These are phyloP conservation scores for Hecatera dysodea DNA, from an alignment of 2,888 invertebrate species.

Conservation along the genomic window DNA sequence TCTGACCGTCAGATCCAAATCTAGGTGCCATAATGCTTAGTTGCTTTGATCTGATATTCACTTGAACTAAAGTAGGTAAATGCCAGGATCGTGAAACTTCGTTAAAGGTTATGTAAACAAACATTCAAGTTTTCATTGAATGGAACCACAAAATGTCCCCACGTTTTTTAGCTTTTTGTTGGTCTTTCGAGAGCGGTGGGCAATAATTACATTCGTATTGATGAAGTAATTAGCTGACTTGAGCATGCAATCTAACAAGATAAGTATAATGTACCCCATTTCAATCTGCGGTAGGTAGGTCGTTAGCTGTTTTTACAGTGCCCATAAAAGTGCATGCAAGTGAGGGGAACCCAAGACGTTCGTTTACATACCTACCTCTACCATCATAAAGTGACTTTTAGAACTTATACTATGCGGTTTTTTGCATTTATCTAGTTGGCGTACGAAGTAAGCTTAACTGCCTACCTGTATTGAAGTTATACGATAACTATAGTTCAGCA, in stretches of 20 bases:
- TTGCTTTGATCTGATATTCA: conserved; percentile 12
- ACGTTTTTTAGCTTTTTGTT: conserved; percentile 54
- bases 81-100: conserved; percentile 39
- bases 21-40: background rate
- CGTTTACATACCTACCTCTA: background rate
- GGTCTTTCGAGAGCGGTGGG: conserved; percentile 49
- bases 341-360: background rate
- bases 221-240: conserved; percentile 41
- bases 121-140: conserved; percentile 42
- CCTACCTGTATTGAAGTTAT: background rate
- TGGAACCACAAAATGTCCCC: conserved; percentile 22
- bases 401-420: background rate
- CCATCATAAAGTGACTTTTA: background rate
- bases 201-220: conserved; percentile 39
- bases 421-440: background rate
- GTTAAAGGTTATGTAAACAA: conserved; percentile 31
- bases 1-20: conserved; percentile 2
- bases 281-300: background rate
- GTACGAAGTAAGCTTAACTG: background rate
- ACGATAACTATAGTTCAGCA: no score
- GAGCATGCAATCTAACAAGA: conserved; percentile 29
- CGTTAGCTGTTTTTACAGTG: conserved; percentile 3
- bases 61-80: conserved; percentile 19
- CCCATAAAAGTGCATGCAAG: background rate
- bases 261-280: conserved; percentile 38